Conservation (phyloP, 2,113 vertebrate species). For the Isurus oxyrinchus region DNA sequence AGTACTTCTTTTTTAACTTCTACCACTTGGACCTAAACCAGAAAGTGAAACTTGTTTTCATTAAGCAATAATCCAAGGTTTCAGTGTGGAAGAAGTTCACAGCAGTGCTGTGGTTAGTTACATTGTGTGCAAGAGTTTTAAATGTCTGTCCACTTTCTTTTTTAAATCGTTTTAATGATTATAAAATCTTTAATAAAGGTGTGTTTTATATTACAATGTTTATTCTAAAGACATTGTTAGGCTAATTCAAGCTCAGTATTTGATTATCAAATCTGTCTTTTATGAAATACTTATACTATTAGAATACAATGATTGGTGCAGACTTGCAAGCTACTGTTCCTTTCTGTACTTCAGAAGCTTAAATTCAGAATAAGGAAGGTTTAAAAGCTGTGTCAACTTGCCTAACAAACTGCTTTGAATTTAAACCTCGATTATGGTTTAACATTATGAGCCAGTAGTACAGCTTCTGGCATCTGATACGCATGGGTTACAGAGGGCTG, state of each 20-base stretch:
- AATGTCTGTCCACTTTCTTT: neutral
- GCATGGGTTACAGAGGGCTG: neutral
- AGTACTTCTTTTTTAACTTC: slow-evolving; percentile 67
- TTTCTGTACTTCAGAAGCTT: neutral
- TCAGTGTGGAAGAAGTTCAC: neutral
- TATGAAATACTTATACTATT: neutral
- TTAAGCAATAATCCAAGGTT: neutral
- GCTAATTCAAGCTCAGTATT: neutral
- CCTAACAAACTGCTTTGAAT: neutral
- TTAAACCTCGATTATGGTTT: neutral
- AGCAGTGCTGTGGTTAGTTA: neutral
- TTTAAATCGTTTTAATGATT: neutral
- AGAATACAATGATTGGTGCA: neutral
- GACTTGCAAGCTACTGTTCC: neutral
- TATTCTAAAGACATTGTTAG: neutral
- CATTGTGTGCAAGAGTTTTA: neutral
- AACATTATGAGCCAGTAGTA: neutral
- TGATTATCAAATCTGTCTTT: neutral
- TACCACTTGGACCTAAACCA: slow-evolving; percentile 61
- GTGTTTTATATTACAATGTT: neutral
- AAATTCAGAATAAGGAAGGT: slow-evolving; percentile 8
- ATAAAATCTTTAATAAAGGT: neutral
- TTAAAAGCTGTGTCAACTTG: neutral
- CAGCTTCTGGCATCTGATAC: neutral
- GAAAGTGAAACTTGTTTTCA: slow-evolving; percentile 40